phyloP scores from a whole-genome alignment of 1,140 invertebrate species.

The Babylonia areolata region DNA sequence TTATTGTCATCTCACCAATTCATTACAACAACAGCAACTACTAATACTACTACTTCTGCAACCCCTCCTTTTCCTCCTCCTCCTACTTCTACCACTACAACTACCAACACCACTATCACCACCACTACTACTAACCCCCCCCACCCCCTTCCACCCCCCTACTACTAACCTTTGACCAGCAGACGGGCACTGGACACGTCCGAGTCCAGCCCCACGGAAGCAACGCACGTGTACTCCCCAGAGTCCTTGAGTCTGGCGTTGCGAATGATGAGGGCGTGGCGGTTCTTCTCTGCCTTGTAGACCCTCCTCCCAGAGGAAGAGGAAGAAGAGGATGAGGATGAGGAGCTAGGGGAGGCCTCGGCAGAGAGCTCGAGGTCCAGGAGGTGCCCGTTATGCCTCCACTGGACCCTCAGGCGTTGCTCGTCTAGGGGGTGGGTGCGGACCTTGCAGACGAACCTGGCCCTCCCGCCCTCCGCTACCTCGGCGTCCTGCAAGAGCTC shows the following conservation, averaged over 20 bases:
- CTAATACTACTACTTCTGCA: neutral
- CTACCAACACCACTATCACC: too few species aligned
- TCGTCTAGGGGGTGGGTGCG: constrained; percentile 5
- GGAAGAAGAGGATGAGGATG: neutral
- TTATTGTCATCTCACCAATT: too few species aligned
- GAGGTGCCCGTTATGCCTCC: constrained; percentile 45
- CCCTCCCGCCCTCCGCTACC: constrained; percentile 7
- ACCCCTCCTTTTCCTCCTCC: neutral
- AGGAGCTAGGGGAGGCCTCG: neutral
- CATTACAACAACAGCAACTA: too few species aligned
- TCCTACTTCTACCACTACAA: neutral
- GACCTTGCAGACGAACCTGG: constrained; percentile 10
- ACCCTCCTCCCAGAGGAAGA: constrained; percentile 9
- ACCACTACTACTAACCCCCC: too few species aligned
- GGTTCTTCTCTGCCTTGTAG: constrained; percentile 41
- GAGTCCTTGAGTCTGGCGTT: constrained; percentile 95
- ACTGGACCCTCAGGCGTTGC: constrained; percentile 39
- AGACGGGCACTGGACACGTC: constrained; percentile 89
- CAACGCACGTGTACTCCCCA: constrained; percentile 95
- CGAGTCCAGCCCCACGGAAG: constrained; percentile 89
- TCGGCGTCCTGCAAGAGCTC: neutral
- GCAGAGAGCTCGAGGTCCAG: constrained; percentile 17
- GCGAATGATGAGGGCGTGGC: constrained; percentile 86
- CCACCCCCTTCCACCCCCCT: neutral
- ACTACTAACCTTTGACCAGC: constrained; percentile 86